Conservation (phyloP, 2,888 invertebrate species). For the Pimpla rufipes region DNA sequence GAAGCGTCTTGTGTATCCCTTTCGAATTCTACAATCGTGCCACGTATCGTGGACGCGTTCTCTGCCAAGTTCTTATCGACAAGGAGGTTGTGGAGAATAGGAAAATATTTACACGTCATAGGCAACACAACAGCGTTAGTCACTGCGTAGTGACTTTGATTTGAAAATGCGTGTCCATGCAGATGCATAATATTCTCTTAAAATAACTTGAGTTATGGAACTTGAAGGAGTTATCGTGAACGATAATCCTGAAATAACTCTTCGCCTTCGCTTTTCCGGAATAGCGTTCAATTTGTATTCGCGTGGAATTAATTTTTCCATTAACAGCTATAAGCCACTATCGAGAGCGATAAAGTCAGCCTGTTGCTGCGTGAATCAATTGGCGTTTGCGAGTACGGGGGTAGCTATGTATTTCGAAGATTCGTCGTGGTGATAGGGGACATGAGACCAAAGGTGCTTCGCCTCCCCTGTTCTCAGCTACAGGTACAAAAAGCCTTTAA, state of each 20-base stretch:
- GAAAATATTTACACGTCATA: background rate
- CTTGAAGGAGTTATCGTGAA: background rate
- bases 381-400: background rate
- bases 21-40: background rate
- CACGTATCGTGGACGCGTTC: background rate
- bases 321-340: background rate
- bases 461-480: background rate
- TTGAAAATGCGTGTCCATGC: background rate
- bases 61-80: conserved; percentile 10
- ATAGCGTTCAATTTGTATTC: background rate
- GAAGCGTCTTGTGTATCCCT: conserved; percentile 1
- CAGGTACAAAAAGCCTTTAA: conserved; percentile 45
- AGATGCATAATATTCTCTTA: background rate
- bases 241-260: background rate
- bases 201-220: background rate
- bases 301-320: background rate
- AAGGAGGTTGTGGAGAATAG: conserved; percentile 14
- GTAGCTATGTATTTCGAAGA: background rate
- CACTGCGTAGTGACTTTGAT: conserved; percentile 24
- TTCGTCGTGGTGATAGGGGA: background rate
- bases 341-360: background rate
- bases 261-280: background rate
- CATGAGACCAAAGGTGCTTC: background rate
- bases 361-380: conserved; percentile 11
- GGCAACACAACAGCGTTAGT: conserved; percentile 21